A percentile compares a stretch with the other conserved stretches of the same genome.
phyloP scores from a whole-genome alignment of 2,113 vertebrate species.

The Coptodon rendalli region DNA sequence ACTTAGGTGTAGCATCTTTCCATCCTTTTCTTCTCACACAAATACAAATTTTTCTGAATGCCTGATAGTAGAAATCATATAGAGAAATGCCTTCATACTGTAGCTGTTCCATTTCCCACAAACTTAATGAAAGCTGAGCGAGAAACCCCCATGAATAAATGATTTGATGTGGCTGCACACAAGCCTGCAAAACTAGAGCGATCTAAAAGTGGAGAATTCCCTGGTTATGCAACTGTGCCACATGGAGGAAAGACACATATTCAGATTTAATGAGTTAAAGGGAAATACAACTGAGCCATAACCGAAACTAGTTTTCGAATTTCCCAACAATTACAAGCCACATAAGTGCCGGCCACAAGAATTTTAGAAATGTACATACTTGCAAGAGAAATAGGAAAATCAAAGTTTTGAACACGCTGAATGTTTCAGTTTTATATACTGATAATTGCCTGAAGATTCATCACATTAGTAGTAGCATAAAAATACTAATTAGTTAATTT shows the following conservation, averaged over 20 bases:
- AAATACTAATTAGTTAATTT: background rate
- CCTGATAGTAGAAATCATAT: background rate
- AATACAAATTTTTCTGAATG: background rate
- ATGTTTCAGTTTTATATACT: background rate
- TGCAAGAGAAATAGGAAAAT: background rate
- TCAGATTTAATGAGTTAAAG: background rate
- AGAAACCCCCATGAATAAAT: slow-evolving; percentile 42
- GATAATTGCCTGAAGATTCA: background rate
- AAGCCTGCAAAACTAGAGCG: slow-evolving; percentile 29
- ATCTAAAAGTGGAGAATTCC: slow-evolving; percentile 25
- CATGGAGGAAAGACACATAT: background rate
- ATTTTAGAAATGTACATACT: background rate
- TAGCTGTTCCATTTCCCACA: background rate
- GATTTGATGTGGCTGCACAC: slow-evolving; percentile 26
- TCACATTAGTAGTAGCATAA: background rate
- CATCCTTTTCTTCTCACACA: background rate
- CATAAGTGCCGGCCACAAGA: background rate
- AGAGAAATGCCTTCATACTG: background rate
- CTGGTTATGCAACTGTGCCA: slow-evolving; percentile 16
- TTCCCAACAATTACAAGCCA: background rate
- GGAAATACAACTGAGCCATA: background rate
- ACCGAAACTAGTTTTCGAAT: background rate
- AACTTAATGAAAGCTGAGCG: slow-evolving; percentile 4
- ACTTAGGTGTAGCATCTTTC: background rate
- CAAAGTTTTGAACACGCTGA: background rate